Evolutionary conservation across 1,140 invertebrate species (phyloP).

Genomic region (Dreissena polymorpha): DNA sequence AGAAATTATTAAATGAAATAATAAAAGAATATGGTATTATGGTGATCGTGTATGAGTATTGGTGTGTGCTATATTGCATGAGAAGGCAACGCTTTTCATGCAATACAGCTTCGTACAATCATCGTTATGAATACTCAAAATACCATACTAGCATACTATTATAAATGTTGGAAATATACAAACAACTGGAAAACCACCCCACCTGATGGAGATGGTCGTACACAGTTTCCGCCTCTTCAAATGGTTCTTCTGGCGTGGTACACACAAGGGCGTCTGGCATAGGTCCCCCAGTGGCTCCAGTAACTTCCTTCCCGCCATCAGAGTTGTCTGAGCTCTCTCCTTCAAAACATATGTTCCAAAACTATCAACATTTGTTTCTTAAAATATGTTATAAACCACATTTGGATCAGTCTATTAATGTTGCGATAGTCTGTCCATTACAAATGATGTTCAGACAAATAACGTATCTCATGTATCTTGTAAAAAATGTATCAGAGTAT

Average conservation of each 20-base stretch:
- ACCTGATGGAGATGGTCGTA: constrained; percentile 68
- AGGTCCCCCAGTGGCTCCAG: neutral
- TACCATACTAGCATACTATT: neutral
- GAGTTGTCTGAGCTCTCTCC: too few species aligned
- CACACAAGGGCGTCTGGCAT: neutral
- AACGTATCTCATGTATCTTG: too few species aligned
- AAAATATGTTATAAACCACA: too few species aligned
- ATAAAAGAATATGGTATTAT: neutral
- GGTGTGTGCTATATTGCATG: neutral
- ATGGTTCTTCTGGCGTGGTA: constrained; percentile 28
- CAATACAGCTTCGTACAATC: neutral
- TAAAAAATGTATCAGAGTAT: too few species aligned
- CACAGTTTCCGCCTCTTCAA: constrained; percentile 20
- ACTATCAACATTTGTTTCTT: too few species aligned
- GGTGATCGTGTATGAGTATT: neutral
- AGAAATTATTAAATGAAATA: neutral
- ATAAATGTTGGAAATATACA: too few species aligned
- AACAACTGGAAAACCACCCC: too few species aligned
- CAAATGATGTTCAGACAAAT: too few species aligned
- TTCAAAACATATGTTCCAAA: too few species aligned
- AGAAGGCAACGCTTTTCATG: neutral
- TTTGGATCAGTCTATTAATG: too few species aligned
- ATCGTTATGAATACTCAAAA: neutral
- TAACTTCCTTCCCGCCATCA: neutral
- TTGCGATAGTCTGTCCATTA: too few species aligned